Base-by-base conservation (phyloP, 2,113 vertebrate species). In the Baryphthengus martii region DNA sequence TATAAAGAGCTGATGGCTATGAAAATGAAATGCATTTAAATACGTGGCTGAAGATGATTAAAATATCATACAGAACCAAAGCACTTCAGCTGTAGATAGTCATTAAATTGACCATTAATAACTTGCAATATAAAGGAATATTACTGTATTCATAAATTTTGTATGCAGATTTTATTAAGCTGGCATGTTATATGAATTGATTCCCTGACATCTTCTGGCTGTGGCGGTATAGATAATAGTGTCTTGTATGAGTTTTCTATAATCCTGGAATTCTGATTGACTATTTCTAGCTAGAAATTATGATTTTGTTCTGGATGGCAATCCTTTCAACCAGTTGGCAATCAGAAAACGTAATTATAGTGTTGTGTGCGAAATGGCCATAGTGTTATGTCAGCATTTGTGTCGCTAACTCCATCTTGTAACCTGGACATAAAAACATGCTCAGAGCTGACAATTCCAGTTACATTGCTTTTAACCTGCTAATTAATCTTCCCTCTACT, bases 101-200 rank as follows among this genome's bases (percentile, higher is more conserved):
- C 97, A 98, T 98, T 98, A 98, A 98, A 98, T 95, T 98, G 98
- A 97, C 97, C 98, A 98, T 99, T 98, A 98, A 98, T 98, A 98
- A 98, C 95, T 98, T 97, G 93, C 80, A 92, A 98, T 98, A 98
- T 98, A 98, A 97, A 98, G 96, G 96, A 98, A 96, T 98, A 98
- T 97, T 96, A 98, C 96, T 97, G 93, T 94, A 97, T 98, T 98
- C 98, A 98, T 98, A 98, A 98, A 98, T 98, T 98, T 97, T 97
- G 95, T 98, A 98, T 98, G 98, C 97, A 98, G 96, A 98, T 98
- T 98, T 98, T 98, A 98, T 98, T 98, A 98, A 98, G 96, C 97
- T 98, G 97, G 93, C 96, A 97, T 97, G 87, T 98, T 98, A 97
- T 98, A 97, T 97, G 97, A 98, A 98, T 98, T 98, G 97, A 97